Evolutionary conservation across 2,888 invertebrate species (phyloP), one percentile per base, ranked within the genome.

Genomic region (Mythimna albipuncta): DNA sequence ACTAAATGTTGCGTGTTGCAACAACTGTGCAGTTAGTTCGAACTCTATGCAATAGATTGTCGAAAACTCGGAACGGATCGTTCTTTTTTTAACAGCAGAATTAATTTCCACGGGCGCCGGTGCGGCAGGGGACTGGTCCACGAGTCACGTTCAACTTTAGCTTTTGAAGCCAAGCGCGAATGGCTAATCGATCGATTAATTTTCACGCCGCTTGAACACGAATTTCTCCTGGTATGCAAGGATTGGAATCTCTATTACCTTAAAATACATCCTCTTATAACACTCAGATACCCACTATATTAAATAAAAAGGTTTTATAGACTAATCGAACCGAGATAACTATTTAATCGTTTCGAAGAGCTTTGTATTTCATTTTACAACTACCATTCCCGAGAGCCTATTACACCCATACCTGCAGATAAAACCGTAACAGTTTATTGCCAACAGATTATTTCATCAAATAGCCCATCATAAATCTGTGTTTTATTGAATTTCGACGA

Each of bases 121-220:
- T 89, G 89, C 88, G 90, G 89, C 91, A 86, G 89, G 90, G 90
- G 91, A 92, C 92, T 81, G 91, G 91, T 91, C 90, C 91, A 90
- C 91, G 90, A 93, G 91, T 93, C 94, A 93, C 94, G 93, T 94
- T 91, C 93, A 91, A 93, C 91, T 93, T 93, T 91, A 93, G 93
- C 93, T 93, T 91, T 92, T 91, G 89, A 91, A 91, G 87, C 90
- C 89, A 88, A 92, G 90, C 90, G 89, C 90, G 91, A 95, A 94
- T 93, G 91, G 94, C 91, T 95, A 94, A 95, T 95, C 94, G 94
- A 94, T 93, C 92, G 94, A 95, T 94, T 95, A 94, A 94, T 95
- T 95, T 94, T 94, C 93, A 94, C 93, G 90, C 92, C 88, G 91
- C 92, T 94, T 94, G 93, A 92, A 91, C 94, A 91, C 90, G 88